Evolutionary conservation across 2,888 invertebrate genomes (phyloP).

Genomic region (Lingula anatina): DNA sequence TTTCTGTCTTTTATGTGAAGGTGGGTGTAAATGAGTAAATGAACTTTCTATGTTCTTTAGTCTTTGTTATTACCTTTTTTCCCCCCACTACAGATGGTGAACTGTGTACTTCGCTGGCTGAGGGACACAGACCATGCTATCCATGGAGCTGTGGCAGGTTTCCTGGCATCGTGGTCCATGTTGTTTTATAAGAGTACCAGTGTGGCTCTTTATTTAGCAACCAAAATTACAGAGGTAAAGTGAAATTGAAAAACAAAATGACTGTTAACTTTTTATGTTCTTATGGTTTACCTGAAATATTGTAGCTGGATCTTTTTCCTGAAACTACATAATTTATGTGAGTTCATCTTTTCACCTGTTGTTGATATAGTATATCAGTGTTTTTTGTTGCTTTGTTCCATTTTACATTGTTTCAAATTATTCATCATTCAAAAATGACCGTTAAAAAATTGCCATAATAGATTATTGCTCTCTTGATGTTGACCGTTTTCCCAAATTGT

Average conservation of each 20-base stretch:
- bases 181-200: conserved; percentile 70
- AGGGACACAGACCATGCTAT: conserved; percentile 61
- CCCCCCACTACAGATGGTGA: conserved; percentile 59
- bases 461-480: too few relatives aligned
- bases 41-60: too few relatives aligned
- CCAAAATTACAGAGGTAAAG: conserved; percentile 74
- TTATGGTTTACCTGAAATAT: background rate
- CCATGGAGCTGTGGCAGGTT: conserved; percentile 67
- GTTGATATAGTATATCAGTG: background rate
- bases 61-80: too few relatives aligned
- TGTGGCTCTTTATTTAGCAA: conserved; percentile 74
- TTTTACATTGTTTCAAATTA: background rate
- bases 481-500: too few relatives aligned
- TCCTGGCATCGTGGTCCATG: conserved; percentile 68
- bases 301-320: background rate
- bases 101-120: conserved; percentile 64
- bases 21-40: too few relatives aligned
- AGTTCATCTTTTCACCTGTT: background rate
- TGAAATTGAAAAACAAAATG: background rate
- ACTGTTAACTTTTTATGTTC: background rate
- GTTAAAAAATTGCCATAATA: background rate
- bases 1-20: too few relatives aligned
- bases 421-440: background rate
- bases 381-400: background rate
- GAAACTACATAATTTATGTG: background rate